Evolutionary conservation across 1,140 invertebrate species (phyloP), one percentile per base, ranked within the genome.

Genomic region (Stratiolaelaps scimitus): DNA sequence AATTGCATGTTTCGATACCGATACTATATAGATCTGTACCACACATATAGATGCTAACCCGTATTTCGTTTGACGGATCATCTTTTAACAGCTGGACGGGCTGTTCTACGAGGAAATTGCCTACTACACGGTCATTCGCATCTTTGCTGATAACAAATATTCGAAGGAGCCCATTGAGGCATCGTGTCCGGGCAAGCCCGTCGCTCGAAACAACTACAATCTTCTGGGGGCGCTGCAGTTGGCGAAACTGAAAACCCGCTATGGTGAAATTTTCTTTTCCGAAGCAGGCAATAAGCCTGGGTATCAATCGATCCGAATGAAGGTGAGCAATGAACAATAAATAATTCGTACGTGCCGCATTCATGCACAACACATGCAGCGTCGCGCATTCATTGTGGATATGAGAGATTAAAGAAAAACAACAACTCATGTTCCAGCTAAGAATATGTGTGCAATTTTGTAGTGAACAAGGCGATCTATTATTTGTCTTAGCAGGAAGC

Each of bases 101-200:
- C 23, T 15, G 13, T 60, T 60, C 53, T 60, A 60, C 23, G 53
- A 60, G 23, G 53, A 60, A 60, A 60, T 60, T 29, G 4, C 17
- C 13, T n/a, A 60, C 17, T 60, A 19, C 53, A 60, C 23, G 53
- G 10, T 60, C 1, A 60, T 5, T 4, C 13, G 53, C 15, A 60
- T 60, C 10, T 60, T 60, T 23, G 53, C 53, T 1, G 34, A 26
- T 34, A 34, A 60, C 17, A 60, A 60, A 23, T 60, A 60, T 34
- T 60, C 53, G 53, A 60, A 60, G 20, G 15, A 60, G 23, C 53
- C 53, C 6, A 0, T 60, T 34, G 2, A 5, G 17, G 53, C 53
- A 15, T 20, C 53, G 53, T 60, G 53, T 60, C 53, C 15, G 15
- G 53, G 23, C 15, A 26, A 17, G 6, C 15, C 15, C 34, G 34